Base-by-base conservation (phyloP, 1,140 invertebrate species). In the Drosophila lacteicornis region DNA sequence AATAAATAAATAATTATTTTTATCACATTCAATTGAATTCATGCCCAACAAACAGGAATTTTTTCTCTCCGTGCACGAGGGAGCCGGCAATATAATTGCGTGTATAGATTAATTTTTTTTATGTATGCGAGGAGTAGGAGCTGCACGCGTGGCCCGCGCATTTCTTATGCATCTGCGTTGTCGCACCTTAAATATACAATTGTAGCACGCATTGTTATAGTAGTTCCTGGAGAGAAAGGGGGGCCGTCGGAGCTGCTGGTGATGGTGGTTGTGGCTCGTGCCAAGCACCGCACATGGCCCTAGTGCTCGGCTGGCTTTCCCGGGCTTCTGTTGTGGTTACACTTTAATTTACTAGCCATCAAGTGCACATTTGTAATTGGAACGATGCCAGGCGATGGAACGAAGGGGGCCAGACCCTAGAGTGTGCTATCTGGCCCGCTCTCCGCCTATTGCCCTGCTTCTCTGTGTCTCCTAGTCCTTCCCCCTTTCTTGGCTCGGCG, bases 301-400 rank as follows among this genome's bases (percentile, higher is more conserved):
- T 22, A 15, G 46, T 22, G 19, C 12, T 42, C 36, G 43, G 25
- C 13, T 63, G 66, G 36, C 57, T 65, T 49, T 49, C 7, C 22
- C 47, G 57, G 40, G 43, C 19, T 46, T 80, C 60, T 84, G 67
- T 77, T 85, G 77, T 80, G 81, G 82, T 78, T 84, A 81, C 68
- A 85, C 78, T 80, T 76, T 85, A 85, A 84, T 85, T 85, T 85
- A 85, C 74, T 84, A 74, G 51, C 78, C 69, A 85, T 85, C 78
- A 84, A 80, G 68, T 80, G 74, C 78, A 84, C 82, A 85, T 81
- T 85, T 85, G 71, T 85, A 85, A 85, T 85, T 85, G 82, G 82
- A 85, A 60, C 69, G 46, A 36, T 74, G 81, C 82, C 82, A 85
- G 53, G 65, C 17, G 33, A 33, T 9, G 30, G 30, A 33, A 33